A percentile compares a stretch with the other conserved stretches of the same genome.
Evolutionary conservation across 2,888 invertebrate species (phyloP).

Genomic region (Cabera pusaria): DNA sequence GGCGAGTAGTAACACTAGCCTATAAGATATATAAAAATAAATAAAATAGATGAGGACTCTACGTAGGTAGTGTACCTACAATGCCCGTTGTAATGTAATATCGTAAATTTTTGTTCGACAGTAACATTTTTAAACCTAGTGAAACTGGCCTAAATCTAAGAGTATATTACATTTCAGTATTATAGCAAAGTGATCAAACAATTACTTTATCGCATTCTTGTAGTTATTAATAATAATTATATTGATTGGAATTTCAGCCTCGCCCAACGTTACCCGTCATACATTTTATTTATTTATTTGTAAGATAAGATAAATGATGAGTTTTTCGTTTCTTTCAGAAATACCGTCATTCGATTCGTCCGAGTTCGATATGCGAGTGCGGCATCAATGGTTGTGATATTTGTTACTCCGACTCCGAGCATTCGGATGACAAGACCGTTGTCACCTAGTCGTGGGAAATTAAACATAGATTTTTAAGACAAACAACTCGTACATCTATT

Average conservation of each 20-base stretch:
- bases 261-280: too few species aligned
- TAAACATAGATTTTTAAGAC: conserved; percentile 15
- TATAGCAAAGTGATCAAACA: conserved; percentile 19
- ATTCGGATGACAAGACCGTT: conserved; percentile 68
- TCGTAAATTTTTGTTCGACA: too few species aligned
- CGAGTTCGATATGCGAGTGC: conserved; percentile 89
- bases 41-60: too few species aligned
- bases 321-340: conserved; percentile 83
- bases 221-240: conserved; percentile 6
- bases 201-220: conserved; percentile 16
- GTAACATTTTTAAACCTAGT: too few species aligned
- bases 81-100: too few species aligned
- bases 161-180: too few species aligned
- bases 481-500: conserved; percentile 23
- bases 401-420: conserved; percentile 74
- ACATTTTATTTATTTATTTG: too few species aligned
- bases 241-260: conserved; percentile 15
- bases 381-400: conserved; percentile 90
- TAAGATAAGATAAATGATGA: conserved; percentile 23
- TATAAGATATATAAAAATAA: too few species aligned
- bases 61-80: too few species aligned
- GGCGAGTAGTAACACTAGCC: too few species aligned
- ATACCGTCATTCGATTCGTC: conserved; percentile 88
- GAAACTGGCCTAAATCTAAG: too few species aligned
- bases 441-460: conserved; percentile 61